Base-by-base conservation (phyloP, 2,113 vertebrate species). In the Alces alces region DNA sequence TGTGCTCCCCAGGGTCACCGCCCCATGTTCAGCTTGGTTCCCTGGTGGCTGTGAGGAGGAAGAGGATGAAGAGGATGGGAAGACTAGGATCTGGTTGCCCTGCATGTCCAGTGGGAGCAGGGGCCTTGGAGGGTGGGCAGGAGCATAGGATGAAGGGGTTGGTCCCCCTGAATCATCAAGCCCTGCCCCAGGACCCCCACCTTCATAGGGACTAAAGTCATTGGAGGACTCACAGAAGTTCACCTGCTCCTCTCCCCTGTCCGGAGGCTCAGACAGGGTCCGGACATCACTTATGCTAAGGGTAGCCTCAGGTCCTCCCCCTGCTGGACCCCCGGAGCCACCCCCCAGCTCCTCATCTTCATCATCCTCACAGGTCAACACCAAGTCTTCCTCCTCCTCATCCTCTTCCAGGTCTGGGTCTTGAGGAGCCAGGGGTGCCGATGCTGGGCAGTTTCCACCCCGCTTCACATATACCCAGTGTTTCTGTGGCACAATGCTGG, bases 401-500 rank as follows among this genome's bases (percentile, higher is more conserved):
- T 99, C 99, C 70, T 99, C 98, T 93, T 98, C 97, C 17, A 98
- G 83, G 12, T 98, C 98, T 25, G 97, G 93, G 90, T 98, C 97
- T 82, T 97, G 98, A 58, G 98, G 61, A 57, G 28, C 93, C n/a
- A 97, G 73, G 17, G 98, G 92, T 5, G 89, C 96, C 2, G 97
- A 33, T 15, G 97, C 89, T 0, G 96, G 93, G 89, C 98, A 95
- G 95, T 58, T 91, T 45, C 93, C 92, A 45, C 94, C 93, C 10
- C 96, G 95, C 45, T 99, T 99, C 95, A 99, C 99, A 43, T 99
- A 99, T 84, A 99, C 99, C 99, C 99, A 99, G 97, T 99, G 99
- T 97, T 99, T 99, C 10, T 99, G 99, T 0, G 99, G 99, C 98
- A 99, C 98, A 92, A 99, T 99, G 98, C 99, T 99, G 60, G 99